phyloP scores from a whole-genome alignment of 2,888 invertebrate genomes.

The Metallyticus violacea region DNA sequence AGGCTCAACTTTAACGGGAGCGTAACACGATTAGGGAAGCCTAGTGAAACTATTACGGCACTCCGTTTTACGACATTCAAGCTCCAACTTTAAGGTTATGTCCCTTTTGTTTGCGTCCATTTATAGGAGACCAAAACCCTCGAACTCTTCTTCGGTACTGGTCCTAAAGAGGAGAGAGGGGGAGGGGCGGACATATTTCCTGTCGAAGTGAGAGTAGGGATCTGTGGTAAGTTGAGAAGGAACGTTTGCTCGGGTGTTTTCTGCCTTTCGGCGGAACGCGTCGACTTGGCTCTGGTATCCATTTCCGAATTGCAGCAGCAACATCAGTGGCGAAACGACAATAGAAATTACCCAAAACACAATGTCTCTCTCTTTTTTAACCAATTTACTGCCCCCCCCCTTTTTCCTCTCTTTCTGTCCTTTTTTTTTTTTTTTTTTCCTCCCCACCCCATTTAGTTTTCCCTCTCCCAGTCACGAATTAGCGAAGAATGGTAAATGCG shows the following conservation, averaged over 20 bases:
- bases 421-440: too few relatives aligned
- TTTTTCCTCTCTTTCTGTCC: too few relatives aligned
- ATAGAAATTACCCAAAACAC: too few relatives aligned
- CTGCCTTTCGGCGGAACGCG: not conserved
- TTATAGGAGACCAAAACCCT: not conserved
- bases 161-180: too few relatives aligned
- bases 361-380: too few relatives aligned
- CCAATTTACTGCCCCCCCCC: too few relatives aligned
- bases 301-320: not conserved
- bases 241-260: not conserved
- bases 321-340: too few relatives aligned
- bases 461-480: too few relatives aligned
- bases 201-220: not conserved
- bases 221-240: not conserved
- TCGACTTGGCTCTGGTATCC: not conserved
- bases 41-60: not conserved
- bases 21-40: not conserved
- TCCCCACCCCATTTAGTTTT: too few relatives aligned
- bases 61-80: not conserved
- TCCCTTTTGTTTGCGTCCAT: constrained; percentile 12
- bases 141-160: too few relatives aligned
- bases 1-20: not conserved
- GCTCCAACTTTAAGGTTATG: not conserved
- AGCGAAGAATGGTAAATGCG: too few relatives aligned
- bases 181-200: not conserved